Conservation (phyloP, 2,888 invertebrate species). For the Polydrusus tereticollis region DNA sequence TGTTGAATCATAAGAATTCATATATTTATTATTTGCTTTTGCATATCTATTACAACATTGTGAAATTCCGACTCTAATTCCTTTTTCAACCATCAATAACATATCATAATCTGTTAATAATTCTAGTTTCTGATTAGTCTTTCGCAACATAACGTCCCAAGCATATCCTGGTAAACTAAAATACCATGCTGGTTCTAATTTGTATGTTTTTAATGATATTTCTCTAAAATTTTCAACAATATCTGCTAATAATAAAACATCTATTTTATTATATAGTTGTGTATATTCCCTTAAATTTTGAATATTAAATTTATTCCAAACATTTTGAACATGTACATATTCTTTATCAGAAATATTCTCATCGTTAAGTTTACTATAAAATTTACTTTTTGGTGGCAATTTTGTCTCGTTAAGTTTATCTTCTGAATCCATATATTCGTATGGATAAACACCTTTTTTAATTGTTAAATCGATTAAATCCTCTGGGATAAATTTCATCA, state of each 20-base stretch:
- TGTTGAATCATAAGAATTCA: background rate
- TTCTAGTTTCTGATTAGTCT: constrained; percentile 25
- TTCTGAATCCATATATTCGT: background rate
- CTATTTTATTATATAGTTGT: background rate
- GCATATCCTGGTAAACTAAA: constrained; percentile 13
- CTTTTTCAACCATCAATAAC: constrained; percentile 25
- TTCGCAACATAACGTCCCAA: constrained; percentile 19
- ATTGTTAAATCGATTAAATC: background rate
- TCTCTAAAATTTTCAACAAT: background rate
- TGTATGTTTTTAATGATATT: background rate
- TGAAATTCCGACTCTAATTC: constrained; percentile 24
- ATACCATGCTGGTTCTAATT: background rate
- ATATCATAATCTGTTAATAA: constrained; percentile 39
- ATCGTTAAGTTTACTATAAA: background rate
- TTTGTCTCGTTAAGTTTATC: background rate
- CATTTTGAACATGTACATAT: background rate
- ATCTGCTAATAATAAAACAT: background rate
- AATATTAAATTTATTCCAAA: background rate
- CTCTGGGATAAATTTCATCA: background rate
- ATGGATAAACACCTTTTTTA: background rate
- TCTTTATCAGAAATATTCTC: background rate
- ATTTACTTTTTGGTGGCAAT: background rate
- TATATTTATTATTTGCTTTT: constrained; percentile 22
- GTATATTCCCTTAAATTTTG: background rate
- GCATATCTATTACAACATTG: constrained; percentile 14